Conservation (phyloP, 2,888 invertebrate species). For the Cerceris rybyensis region DNA sequence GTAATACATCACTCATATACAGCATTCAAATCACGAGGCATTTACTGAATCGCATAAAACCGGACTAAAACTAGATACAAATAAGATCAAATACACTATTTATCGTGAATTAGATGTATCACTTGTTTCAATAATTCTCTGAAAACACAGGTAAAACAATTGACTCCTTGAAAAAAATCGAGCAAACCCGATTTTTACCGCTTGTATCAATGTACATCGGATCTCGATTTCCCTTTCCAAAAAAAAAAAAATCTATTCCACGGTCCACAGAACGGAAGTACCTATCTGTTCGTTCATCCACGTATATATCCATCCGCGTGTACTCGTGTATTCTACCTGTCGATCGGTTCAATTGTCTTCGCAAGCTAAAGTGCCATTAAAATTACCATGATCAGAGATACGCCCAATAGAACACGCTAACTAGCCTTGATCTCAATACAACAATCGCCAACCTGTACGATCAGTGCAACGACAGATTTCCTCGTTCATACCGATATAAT, state of each 20-base stretch:
- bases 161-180: too few species aligned
- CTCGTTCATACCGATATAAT: slow-evolving; percentile 24
- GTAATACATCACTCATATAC: too few species aligned
- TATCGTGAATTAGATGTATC: too few species aligned
- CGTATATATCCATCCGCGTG: background rate
- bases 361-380: slow-evolving; percentile 1
- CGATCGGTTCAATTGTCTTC: background rate
- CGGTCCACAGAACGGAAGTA: background rate
- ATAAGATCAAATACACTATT: too few species aligned
- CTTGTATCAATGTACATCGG: background rate
- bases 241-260: too few species aligned
- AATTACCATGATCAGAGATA: slow-evolving; percentile 4
- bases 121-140: too few species aligned
- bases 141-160: too few species aligned
- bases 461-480: slow-evolving; percentile 40
- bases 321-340: background rate
- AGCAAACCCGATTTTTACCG: too few species aligned
- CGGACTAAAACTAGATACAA: too few species aligned
- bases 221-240: background rate
- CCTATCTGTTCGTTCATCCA: background rate
- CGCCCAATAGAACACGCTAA: slow-evolving; percentile 46
- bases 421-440: slow-evolving; percentile 8
- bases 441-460: slow-evolving; percentile 19
- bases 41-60: too few species aligned
- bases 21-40: too few species aligned